phyloP scores from a whole-genome alignment of 1,140 invertebrate species.

The Streblospio benedicti region DNA sequence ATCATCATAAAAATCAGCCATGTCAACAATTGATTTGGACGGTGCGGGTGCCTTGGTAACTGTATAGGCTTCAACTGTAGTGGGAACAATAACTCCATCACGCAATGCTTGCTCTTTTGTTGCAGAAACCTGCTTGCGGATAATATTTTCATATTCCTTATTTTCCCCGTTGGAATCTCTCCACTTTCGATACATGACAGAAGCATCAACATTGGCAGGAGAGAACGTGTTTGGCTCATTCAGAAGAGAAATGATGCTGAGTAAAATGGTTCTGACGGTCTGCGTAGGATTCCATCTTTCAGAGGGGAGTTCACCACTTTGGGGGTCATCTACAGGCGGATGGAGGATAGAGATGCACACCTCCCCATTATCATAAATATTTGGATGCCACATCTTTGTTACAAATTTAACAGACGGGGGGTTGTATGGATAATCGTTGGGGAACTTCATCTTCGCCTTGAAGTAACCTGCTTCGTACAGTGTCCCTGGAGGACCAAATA shows the following conservation, averaged over 20 bases:
- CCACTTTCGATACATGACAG: conserved; percentile 98
- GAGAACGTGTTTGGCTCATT: conserved; percentile 99
- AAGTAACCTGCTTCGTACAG: conserved; percentile 98
- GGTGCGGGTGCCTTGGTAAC: conserved; percentile 33
- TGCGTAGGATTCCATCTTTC: conserved; percentile 99
- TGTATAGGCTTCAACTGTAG: conserved; percentile 91
- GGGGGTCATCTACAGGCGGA: conserved; percentile 96
- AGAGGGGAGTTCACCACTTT: conserved; percentile 94
- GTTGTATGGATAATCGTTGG: conserved; percentile 93
- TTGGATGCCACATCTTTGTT: conserved; percentile 99
- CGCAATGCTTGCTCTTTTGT: conserved; percentile 89
- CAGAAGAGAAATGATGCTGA: conserved; percentile 95
- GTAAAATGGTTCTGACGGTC: conserved; percentile 92
- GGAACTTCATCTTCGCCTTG: conserved; percentile 98
- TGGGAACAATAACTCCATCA: conserved; percentile 91
- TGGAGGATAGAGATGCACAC: conserved; percentile 99
- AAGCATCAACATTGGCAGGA: conserved; percentile 98
- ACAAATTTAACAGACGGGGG: conserved; percentile 93
- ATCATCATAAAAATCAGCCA: conserved; percentile 44
- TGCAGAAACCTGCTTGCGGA: conserved; percentile 93
- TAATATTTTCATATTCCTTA: conserved; percentile 99
- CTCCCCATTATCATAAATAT: conserved; percentile 99
- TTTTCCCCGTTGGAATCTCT: conserved; percentile 95
- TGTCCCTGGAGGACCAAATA: conserved; percentile 95
- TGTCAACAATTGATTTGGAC: conserved; percentile 30